Base-by-base conservation (phyloP, 2,113 vertebrate species). In the Catagonus wagneri region DNA sequence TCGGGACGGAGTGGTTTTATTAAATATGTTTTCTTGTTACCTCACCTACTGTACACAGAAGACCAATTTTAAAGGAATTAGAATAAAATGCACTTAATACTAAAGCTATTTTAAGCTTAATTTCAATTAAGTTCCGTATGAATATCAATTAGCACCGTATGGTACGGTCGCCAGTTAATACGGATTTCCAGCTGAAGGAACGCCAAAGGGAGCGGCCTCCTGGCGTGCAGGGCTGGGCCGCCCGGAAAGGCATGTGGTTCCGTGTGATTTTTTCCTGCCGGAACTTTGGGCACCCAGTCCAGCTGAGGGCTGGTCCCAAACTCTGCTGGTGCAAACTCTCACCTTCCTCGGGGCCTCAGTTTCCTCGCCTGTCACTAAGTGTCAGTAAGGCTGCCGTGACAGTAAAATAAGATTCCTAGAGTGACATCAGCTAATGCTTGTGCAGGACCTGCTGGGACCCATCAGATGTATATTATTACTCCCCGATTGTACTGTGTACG, bases 51-150 rank as follows among this genome's bases (percentile, higher is more conserved):
- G 13, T 54, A 63, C 29, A 15, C 2, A 1, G 36, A 90, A n/a
- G 79, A 54, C 50, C 75, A 83, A 58, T 95, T 92, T 93, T 79
- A 58, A 74, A 78, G 69, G 69, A 95, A 79, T 90, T 78, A 78
- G 75, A 95, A 81, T 78, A 83, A 95, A 96, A 95, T 39, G 81
- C 69, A 79, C 84, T 94, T 87, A 95, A 89, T 83, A 79, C 54
- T 71, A 72, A 92, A 44, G 71, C 80, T 90, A 61, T 93, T 95
- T 96, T 72, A 86, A 83, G 83, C 32, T 50, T 94, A 61, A 68
- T 97, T 95, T 83, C 92, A 93, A 39, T 95, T 93, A 87, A 68
- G 27, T 95, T 66, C 36, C 80, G 69, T 83, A 22, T 83, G 91
- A 92, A 84, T 54, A 72, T 93, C 81, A 56, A 63, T 95, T 52